A percentile compares a stretch with the other conserved stretches of the same genome.
phyloP scores from a whole-genome alignment of 2,888 invertebrate species.

The Microchrysa polita region DNA sequence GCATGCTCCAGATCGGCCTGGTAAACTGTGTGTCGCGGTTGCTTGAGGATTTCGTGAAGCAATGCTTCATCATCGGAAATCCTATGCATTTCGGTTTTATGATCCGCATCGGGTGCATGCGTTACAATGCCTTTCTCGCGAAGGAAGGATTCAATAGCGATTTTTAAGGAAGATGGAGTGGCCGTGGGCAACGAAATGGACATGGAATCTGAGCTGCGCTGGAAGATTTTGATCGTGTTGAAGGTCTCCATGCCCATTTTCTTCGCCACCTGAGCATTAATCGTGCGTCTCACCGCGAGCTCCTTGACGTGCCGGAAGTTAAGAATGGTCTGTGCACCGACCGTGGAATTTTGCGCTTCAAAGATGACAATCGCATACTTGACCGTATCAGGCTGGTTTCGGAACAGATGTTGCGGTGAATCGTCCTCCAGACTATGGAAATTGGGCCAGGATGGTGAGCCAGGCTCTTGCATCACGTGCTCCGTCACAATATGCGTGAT shows the following conservation, averaged over 20 bases:
- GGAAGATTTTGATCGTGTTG: slow-evolving; percentile 54
- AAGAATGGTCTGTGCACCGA: slow-evolving; percentile 62
- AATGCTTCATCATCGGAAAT: slow-evolving; percentile 51
- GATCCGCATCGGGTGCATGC: too few relatives aligned
- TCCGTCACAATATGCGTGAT: slow-evolving; percentile 60
- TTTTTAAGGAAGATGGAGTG: slow-evolving; percentile 60
- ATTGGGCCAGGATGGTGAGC: slow-evolving; percentile 70
- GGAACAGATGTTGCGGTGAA: slow-evolving; percentile 67
- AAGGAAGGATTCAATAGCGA: slow-evolving; percentile 54
- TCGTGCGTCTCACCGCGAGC: slow-evolving; percentile 70
- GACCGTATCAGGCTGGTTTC: slow-evolving; percentile 65
- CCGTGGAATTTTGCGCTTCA: slow-evolving; percentile 70
- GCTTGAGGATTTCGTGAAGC: slow-evolving; percentile 57
- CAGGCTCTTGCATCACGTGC: slow-evolving; percentile 70
- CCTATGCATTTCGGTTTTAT: slow-evolving; percentile 52
- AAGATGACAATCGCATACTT: slow-evolving; percentile 73
- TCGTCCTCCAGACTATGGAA: slow-evolving; percentile 68
- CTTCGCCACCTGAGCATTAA: slow-evolving; percentile 55
- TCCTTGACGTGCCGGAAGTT: slow-evolving; percentile 70
- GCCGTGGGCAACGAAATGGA: slow-evolving; percentile 55
- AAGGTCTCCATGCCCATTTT: slow-evolving; percentile 55
- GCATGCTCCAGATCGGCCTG: slow-evolving; percentile 90
- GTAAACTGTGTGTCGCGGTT: slow-evolving; percentile 71
- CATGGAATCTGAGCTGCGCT: slow-evolving; percentile 52
- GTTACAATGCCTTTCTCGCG: slow-evolving; percentile 35